These are phyloP conservation scores for Lagorchestes hirsutus DNA, from an alignment of 2,797 vertebrate species.

Conservation along the genomic window DNA sequence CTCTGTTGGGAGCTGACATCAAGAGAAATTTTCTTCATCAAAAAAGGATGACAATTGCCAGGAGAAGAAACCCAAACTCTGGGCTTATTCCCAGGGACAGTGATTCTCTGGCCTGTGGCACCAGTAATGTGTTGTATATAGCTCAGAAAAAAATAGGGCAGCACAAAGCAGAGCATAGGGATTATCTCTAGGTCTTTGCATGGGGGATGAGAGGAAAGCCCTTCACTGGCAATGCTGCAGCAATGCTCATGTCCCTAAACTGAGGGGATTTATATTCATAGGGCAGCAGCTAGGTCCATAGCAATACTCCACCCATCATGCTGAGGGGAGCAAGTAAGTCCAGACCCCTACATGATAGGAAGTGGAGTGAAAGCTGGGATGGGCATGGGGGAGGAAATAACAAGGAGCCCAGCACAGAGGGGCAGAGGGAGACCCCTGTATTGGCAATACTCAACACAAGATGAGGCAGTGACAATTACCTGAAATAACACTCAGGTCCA, in stretches of 20 bases:
- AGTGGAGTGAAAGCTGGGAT: background rate
- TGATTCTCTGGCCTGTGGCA: background rate
- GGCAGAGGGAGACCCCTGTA: background rate
- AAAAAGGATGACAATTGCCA: background rate
- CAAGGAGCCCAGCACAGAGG: background rate
- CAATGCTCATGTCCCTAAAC: background rate
- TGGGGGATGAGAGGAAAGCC: background rate
- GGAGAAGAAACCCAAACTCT: background rate
- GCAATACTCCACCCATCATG: background rate
- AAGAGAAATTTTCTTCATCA: background rate
- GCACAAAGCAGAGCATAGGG: background rate
- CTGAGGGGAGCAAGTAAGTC: background rate
- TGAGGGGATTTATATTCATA: background rate
- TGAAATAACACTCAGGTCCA: background rate
- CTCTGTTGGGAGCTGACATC: background rate
- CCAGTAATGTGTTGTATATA: background rate
- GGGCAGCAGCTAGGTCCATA: background rate
- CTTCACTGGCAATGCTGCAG: background rate
- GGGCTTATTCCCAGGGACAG: background rate
- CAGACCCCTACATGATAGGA: background rate
- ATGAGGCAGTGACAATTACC: background rate
- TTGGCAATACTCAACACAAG: background rate
- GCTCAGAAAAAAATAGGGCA: background rate
- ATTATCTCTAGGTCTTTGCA: background rate
- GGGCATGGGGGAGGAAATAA: background rate